Evolutionary conservation across 2,797 vertebrate species (phyloP), one percentile per base, ranked within the genome.

Genomic region (Protonibea diacanthus): DNA sequence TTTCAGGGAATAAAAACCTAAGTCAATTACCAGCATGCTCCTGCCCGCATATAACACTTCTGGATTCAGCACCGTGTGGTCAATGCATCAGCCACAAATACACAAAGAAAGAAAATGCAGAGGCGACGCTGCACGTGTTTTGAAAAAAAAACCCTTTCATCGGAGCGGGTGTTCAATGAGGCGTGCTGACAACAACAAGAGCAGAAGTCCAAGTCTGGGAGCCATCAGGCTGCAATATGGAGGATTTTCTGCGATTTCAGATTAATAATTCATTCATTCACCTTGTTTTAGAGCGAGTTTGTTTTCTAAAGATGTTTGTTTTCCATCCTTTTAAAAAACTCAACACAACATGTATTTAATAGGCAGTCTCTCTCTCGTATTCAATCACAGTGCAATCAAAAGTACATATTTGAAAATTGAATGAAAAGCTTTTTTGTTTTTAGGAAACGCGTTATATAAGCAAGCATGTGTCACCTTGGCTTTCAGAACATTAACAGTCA

Each of bases 261-360:
- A 80, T 92, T 47, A 91, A 91, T 92, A 84, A 93, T 92, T 87
- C 48, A 93, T 87, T 42, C n/a, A 20, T 80, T 71, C 48, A 25
- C 45, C 23, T 86, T 86, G 82, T 85, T 85, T 83, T 13, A 79
- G 79, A 71, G 29, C 51, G 65, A 58, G 44, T 88, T 86, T 89
- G 81, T 86, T 82, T 89, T 74, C 70, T 57, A 18, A 56, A 64
- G 40, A 79, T 55, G 48, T 74, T 73, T 55, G 42, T 74, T 17
- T 33, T 48, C 18, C 45, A 33, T 74, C 65, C 13, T 71, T 79
- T 76, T 5, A 25, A 21, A 57, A 40, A 55, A 66, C 58, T 70
- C 27, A 18, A 27, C 67, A 44, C 20, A 21, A 33, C 20, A 2
- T 81, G 63, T 40, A 21, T 69, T 71, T 55, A 78, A 83, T 61